Evolutionary conservation across 92 coral and sea anemone genomes (phyloP), one percentile per base, ranked within the genome.

Genomic region (Nematostella vectensis): DNA sequence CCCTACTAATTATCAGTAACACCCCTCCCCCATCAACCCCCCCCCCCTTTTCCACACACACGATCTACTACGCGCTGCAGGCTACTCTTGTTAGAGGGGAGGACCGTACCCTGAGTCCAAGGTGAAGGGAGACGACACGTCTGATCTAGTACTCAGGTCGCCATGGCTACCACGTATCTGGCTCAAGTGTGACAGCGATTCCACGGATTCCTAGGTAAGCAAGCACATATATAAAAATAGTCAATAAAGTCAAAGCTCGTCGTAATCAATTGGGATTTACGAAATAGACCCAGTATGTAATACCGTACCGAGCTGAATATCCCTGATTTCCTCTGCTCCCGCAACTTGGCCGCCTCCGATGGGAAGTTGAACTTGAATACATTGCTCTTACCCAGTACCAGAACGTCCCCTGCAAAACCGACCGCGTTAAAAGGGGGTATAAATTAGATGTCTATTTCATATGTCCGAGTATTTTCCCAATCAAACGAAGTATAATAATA

Each of bases 361-460:
- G 97, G 97, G 64, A 80, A 89, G 68, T 89, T 89, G 63, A 89
- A 89, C 58, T 89, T 89, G 70, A 89, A 85, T 38, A 82, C 88
- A 43, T 85, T 81, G 61, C 43, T 78, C 70, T 89, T 68, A n/a
- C 97, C 97, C 30, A 89, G 89, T 55, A 89, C 86, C 30, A 89
- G 62, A 1, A 89, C 94, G 36, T 89, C 97, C 19, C 97, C 97
- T 89, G 62, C 31, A 23, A 42, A 27, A 10, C 54, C n/a, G n/a
- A 47, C 9, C 9, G 2, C 26, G 8, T 18, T 49, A 49, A 49
- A 2, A 22, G 11, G n/a, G 4, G 18, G 21, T 8, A 4, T 47
- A 8, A 47, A 18, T 16, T 4, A 47, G 9, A 47, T n/a, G n/a
- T n/a, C n/a, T n/a, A n/a, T n/a, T n/a, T n/a, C n/a, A n/a, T n/a